phyloP scores from a whole-genome alignment of 1,140 invertebrate genomes.

The Ips nitidus region DNA sequence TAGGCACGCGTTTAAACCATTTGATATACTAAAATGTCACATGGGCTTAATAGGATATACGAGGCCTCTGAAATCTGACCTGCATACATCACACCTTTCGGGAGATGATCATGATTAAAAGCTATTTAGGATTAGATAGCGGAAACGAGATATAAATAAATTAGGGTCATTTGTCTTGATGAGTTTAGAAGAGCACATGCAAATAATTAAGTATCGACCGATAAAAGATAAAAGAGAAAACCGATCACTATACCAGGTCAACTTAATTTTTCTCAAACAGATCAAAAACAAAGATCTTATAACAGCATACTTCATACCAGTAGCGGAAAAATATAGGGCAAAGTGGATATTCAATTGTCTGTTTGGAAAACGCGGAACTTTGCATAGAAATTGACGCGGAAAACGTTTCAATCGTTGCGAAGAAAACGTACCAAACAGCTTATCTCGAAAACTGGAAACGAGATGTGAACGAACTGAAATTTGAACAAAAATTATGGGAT shows the following conservation, averaged over 20 bases:
- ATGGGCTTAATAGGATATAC: conserved; percentile 14
- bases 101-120: conserved; percentile 7
- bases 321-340: too few relatives aligned
- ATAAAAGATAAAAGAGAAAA: not conserved
- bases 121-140: conserved; percentile 8
- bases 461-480: not conserved
- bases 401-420: not conserved
- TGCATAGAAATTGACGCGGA: not conserved
- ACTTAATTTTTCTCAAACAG: too few relatives aligned
- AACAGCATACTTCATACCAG: too few relatives aligned
- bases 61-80: conserved; percentile 18
- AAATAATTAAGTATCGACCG: not conserved
- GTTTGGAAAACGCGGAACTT: not conserved
- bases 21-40: conserved; percentile 15
- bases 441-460: not conserved
- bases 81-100: conserved; percentile 16
- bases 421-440: not conserved
- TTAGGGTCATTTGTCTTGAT: not conserved
- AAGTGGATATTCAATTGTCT: not conserved
- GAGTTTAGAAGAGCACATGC: not conserved
- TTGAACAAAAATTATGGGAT: not conserved
- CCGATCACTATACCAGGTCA: too few relatives aligned
- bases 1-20: conserved; percentile 5
- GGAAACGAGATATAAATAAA: conserved; percentile 14
- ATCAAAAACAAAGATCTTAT: too few relatives aligned